phyloP scores from a whole-genome alignment of 2,797 vertebrate genomes.

The Nyctalus aviator region DNA sequence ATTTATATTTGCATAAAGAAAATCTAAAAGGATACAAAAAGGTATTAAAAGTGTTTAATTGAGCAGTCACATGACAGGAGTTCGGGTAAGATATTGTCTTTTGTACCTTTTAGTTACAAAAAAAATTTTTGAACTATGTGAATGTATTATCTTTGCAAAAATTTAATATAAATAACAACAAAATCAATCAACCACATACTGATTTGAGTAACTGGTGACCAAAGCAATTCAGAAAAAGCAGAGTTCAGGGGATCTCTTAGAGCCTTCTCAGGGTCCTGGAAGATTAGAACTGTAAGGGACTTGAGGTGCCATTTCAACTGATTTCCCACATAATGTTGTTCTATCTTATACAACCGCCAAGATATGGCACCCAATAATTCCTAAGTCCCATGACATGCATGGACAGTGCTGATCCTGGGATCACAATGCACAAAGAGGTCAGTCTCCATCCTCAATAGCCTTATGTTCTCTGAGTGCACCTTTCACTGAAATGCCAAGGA shows the following conservation, averaged over 20 bases:
- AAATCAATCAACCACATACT: background rate
- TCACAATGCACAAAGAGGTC: too few species aligned
- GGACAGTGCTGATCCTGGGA: background rate
- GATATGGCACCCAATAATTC: background rate
- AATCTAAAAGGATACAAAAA: constrained; percentile 30
- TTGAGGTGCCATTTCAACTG: background rate
- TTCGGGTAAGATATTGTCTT: background rate
- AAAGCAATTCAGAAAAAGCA: constrained; percentile 19
- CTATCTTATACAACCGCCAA: background rate
- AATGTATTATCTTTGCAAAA: constrained; percentile 34
- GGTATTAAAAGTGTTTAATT: constrained; percentile 41
- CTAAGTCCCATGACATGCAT: background rate
- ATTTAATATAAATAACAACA: background rate
- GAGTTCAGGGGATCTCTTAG: background rate
- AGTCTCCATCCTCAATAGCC: background rate
- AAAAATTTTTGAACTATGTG: background rate
- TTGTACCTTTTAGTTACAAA: constrained; percentile 38
- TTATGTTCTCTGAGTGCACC: background rate
- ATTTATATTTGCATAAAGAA: constrained; percentile 64
- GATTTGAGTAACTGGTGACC: background rate
- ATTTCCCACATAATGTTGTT: background rate
- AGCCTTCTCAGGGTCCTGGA: background rate
- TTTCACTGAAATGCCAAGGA: background rate
- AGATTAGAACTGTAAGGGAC: constrained; percentile 16
- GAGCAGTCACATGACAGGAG: background rate